Base-by-base conservation (phyloP, 2,797 vertebrate species). In the Bradypus variegatus region DNA sequence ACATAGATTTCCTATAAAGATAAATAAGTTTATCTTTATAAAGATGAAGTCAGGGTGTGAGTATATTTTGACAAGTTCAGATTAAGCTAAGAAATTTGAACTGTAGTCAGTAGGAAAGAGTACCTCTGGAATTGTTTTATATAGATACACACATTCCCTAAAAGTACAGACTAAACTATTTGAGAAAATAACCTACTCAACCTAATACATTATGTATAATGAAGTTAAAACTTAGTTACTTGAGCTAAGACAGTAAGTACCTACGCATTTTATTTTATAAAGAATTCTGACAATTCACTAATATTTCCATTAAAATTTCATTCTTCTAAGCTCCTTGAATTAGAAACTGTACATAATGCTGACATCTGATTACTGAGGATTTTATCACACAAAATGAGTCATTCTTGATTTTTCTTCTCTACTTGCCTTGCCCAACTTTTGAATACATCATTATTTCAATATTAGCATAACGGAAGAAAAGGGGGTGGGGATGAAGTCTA, bases 211-310 rank as follows among this genome's bases (percentile, higher is more conserved):
- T 93, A 87, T 19, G 6, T 50, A 82, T 36, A 50, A 89, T 87
- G 91, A 95, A 93, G 80, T 80, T 91, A 87, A 93, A 95, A 86
- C 16, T 91, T 62, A 91, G 78, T 82, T 77, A 88, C 48, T 76
- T 93, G 60, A 77, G 55, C 33, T 62, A 77, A 91, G 58, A 78
- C 16, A 67, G 6, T 27, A 45, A 45, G 41, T 45, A 45, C 41
- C 41, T 45, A 45, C 6, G 41, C 41, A 45, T 45, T 45, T 45
- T 55, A 31, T 77, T 50, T 77, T 45, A 31, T 50, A 33, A 77
- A 77, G 12, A 92, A 91, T 79, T 79, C 60, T 91, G 72, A 83
- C 50, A 89, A 84, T 86, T 88, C 67, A 90, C 27, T 84, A 70
- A 67, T 87, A 62, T 89, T 93, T 92, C 58, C 82, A 48, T 81